Evolutionary conservation across 2,888 invertebrate genomes (phyloP), one percentile per base, ranked within the genome.

Genomic region (Leptinotarsa haldemani): DNA sequence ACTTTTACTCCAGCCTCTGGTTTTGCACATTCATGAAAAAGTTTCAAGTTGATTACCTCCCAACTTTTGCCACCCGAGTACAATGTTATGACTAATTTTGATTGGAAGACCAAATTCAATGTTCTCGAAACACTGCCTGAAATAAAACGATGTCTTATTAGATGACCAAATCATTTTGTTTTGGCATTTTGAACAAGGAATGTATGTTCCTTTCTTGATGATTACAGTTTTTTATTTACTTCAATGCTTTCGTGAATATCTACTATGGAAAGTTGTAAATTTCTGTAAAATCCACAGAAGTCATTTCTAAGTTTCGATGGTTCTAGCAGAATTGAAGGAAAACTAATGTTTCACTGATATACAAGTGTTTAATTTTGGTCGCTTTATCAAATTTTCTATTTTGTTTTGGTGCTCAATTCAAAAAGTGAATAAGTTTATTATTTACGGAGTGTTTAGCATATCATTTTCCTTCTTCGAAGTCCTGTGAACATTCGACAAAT

Each of bases 311-410:
- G 56, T 56, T 56, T 56, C 13, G 22, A 20, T 56, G 15, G 22
- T 56, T 13, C 56, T 20, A 15, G 56, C 20, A 22, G 22, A 56
- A 56, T 56, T 22, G 56, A 52, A 18, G 12, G n/a, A 18, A n/a
- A n/a, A 5, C n/a, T 18, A 52, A 18, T 52, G 52, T 52, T 52
- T 52, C 52, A 52, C 52, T 52, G 52, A 52, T 52, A n/a, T 52
- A 18, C 52, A 52, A 52, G 3, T 18, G 40, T 40, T 40, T 40
- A 12, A 40, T 9, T 9, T 40, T 40, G 12, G 2, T 40, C 9
- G 0, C 9, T 40, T 9, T 40, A 40, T 12, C 12, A 18, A 18
- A 52, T 52, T 52, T 52, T 52, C 18, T 52, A 9, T 40, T 40
- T 40, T 40, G 40, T 40, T 40, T 40, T 3, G 3, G 40, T 40